Evolutionary conservation across 2,888 invertebrate species (phyloP).

Genomic region (Heliothis peltigera): DNA sequence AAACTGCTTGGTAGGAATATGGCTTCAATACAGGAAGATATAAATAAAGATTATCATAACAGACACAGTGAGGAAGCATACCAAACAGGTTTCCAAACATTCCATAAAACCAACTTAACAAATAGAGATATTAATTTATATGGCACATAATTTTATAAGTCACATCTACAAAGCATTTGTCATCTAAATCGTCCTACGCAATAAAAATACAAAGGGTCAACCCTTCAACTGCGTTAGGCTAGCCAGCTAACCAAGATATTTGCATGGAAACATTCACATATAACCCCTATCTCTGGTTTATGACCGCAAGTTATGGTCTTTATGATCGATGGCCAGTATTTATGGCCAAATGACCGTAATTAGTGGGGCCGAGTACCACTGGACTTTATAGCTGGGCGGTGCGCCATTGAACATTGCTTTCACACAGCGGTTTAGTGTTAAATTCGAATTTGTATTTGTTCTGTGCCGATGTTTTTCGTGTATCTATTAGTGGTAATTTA

Average conservation of each 20-base stretch:
- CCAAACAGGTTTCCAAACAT: conserved; percentile 4
- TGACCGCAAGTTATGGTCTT: conserved; percentile 81
- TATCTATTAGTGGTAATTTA: conserved; percentile 53
- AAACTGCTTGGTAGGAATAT: background rate
- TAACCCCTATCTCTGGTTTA: conserved; percentile 68
- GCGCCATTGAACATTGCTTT: conserved; percentile 71
- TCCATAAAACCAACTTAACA: conserved; percentile 17
- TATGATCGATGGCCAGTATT: conserved; percentile 85
- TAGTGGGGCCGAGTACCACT: conserved; percentile 75
- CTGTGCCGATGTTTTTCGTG: conserved; percentile 53
- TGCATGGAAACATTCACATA: conserved; percentile 67
- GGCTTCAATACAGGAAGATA: background rate
- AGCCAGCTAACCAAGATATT: conserved; percentile 64
- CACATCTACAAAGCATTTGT: conserved; percentile 23
- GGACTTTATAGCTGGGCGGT: conserved; percentile 74
- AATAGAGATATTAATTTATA: conserved; percentile 19
- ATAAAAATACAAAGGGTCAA: conserved; percentile 50
- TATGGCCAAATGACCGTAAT: conserved; percentile 84
- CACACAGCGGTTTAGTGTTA: conserved; percentile 65
- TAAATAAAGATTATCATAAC: background rate
- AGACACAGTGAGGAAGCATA: conserved; percentile 6
- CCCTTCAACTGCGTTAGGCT: conserved; percentile 41
- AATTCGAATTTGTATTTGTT: conserved; percentile 58
- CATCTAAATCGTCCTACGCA: conserved; percentile 27
- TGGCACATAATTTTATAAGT: conserved; percentile 15